Percentiles rank a stretch among this genome's conserved stretches.
Evolutionary conservation across 1,140 invertebrate species (phyloP).

Genomic region (Cotesia typhae): DNA sequence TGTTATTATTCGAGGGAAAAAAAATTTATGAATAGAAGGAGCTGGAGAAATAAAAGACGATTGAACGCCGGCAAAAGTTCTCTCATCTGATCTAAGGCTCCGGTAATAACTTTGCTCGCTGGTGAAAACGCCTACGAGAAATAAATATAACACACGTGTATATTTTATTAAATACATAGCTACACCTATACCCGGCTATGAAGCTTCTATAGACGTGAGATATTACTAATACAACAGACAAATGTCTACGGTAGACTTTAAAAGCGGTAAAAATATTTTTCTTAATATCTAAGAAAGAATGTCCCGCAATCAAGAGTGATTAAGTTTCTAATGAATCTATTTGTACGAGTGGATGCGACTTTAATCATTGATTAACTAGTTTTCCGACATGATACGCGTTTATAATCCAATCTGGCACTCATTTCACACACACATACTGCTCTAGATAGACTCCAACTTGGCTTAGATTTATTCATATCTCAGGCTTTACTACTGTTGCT

Average conservation of each 20-base stretch:
- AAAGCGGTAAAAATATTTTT: background rate
- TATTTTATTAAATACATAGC: too few species aligned
- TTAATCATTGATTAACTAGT: background rate
- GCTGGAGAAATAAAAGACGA: background rate
- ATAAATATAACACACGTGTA: background rate
- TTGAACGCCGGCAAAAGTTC: background rate
- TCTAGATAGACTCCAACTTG: too few species aligned
- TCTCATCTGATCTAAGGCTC: background rate
- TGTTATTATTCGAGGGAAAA: background rate
- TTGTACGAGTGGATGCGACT: constrained; percentile 7
- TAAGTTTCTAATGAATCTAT: constrained; percentile 29
- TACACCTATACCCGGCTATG: background rate
- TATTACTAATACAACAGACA: constrained; percentile 1
- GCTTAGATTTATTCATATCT: too few species aligned
- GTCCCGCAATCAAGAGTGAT: constrained; percentile 10
- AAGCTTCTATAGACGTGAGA: background rate
- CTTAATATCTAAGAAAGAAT: constrained; percentile 5
- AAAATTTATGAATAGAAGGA: background rate
- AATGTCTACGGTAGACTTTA: background rate
- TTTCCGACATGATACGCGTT: background rate
- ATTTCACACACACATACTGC: too few species aligned
- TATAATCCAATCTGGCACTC: too few species aligned
- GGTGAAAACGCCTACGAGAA: constrained; percentile 13
- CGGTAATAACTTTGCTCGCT: background rate
- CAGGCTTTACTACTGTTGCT: too few species aligned